These are phyloP conservation scores for Talpa occidentalis DNA, from an alignment of 2,113 vertebrate species.

Conservation along the genomic window DNA sequence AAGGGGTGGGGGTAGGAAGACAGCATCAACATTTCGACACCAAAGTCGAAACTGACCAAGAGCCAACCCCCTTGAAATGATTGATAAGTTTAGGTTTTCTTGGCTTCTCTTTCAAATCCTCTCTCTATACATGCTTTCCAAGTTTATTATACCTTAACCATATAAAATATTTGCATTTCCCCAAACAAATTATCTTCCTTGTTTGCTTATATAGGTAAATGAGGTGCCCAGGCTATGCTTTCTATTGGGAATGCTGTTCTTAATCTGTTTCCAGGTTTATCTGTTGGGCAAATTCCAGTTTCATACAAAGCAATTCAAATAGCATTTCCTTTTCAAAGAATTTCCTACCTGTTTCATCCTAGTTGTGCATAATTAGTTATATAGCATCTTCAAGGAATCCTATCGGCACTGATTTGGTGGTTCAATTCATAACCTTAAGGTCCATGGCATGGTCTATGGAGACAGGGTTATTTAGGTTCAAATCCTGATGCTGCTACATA, in stretches of 20 bases:
- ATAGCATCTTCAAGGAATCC: neutral
- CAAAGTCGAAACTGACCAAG: conserved; percentile 17
- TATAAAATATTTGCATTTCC: neutral
- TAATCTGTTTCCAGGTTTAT: neutral
- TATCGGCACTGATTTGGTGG: neutral
- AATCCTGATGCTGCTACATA: neutral
- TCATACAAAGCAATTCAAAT: conserved; percentile 21
- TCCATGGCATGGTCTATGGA: neutral
- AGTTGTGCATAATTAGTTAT: neutral
- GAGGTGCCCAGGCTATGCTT: neutral
- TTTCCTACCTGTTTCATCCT: neutral
- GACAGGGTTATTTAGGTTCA: neutral
- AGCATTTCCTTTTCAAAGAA: neutral
- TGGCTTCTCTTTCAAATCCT: neutral
- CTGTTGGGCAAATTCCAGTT: neutral
- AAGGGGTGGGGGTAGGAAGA: neutral
- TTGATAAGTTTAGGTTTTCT: neutral
- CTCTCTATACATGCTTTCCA: neutral
- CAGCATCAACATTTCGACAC: neutral
- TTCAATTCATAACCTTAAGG: neutral
- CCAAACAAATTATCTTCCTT: neutral
- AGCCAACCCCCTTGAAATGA: neutral
- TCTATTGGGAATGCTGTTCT: conserved; percentile 1
- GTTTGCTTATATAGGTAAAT: neutral
- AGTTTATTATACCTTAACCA: neutral